A percentile compares a stretch with the other conserved stretches of the same genome.
Evolutionary conservation across 2,797 vertebrate genomes (phyloP).

Genomic region (Rhinophrynus dorsalis): DNA sequence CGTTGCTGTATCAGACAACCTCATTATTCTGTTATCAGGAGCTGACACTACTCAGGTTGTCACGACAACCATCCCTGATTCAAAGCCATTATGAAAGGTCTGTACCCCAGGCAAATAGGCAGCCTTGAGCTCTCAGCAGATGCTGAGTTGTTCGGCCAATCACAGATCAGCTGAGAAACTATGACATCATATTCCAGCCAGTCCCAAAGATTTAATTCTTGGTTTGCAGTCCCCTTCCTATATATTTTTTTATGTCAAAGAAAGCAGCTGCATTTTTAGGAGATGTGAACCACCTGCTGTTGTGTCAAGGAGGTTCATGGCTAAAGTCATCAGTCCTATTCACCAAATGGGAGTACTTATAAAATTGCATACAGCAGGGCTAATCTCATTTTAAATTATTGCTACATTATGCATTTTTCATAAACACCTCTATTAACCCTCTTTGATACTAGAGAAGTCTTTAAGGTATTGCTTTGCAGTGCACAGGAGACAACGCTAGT

Average conservation of each 20-base stretch:
- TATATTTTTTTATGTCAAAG: slow-evolving; percentile 35
- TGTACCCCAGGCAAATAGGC: slow-evolving; percentile 83
- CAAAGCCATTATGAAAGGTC: slow-evolving; percentile 77
- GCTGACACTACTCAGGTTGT: slow-evolving; percentile 78
- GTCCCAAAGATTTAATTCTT: slow-evolving; percentile 68
- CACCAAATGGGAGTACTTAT: neutral
- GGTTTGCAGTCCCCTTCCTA: slow-evolving; percentile 64
- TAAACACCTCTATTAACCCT: no score
- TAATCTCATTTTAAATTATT: neutral
- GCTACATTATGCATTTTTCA: no score
- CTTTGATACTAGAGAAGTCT: no score
- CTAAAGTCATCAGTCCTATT: neutral
- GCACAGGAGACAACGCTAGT: no score
- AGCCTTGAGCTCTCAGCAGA: slow-evolving; percentile 83
- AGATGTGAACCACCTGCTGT: neutral
- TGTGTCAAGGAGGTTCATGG: neutral
- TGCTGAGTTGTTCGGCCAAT: slow-evolving; percentile 83
- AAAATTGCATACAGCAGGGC: neutral
- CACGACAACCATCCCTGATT: slow-evolving; percentile 88
- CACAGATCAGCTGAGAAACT: slow-evolving; percentile 69
- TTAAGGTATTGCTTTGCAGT: no score
- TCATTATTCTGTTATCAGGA: slow-evolving; percentile 73
- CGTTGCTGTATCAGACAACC: slow-evolving; percentile 68
- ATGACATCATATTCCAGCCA: slow-evolving; percentile 91
- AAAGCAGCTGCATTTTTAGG: neutral